phyloP scores from a whole-genome alignment of 2,113 vertebrate genomes.

The Gobio gobio region DNA sequence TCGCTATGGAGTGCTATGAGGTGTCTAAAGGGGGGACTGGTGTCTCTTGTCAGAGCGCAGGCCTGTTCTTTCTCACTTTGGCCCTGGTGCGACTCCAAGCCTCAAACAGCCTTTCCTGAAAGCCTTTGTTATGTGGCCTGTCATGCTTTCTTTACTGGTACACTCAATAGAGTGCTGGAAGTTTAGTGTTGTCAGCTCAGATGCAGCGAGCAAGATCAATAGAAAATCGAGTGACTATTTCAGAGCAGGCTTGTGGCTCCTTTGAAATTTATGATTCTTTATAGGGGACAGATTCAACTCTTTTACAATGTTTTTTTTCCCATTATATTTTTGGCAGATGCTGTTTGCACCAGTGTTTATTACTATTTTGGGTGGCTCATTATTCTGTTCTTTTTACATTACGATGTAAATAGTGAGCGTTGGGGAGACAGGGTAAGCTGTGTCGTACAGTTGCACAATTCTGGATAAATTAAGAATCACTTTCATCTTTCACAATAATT shows the following conservation, averaged over 20 bases:
- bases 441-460: not conserved
- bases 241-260: not conserved
- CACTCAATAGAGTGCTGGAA: not conserved
- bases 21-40: not conserved
- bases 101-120: not conserved
- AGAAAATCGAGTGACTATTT: not conserved
- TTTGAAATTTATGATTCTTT: not conserved
- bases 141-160: not conserved
- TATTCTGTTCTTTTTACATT: not conserved
- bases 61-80: conserved; percentile 25
- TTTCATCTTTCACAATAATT: too few relatives aligned
- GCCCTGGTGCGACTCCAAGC: not conserved
- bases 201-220: conserved; percentile 1
- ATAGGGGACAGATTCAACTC: not conserved
- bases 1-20: not conserved
- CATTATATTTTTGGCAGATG: conserved; percentile 7
- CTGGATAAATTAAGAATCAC: too few relatives aligned
- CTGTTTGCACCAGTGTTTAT: not conserved
- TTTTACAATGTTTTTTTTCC: not conserved
- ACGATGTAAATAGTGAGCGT: not conserved
- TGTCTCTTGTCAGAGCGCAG: not conserved
- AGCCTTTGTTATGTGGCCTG: conserved; percentile 5
- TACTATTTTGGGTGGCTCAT: not conserved
- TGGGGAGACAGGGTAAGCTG: not conserved
- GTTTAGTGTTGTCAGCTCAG: not conserved